Evolutionary conservation across 2,888 invertebrate genomes (phyloP).

Genomic region (Stegana nigrithorax): DNA sequence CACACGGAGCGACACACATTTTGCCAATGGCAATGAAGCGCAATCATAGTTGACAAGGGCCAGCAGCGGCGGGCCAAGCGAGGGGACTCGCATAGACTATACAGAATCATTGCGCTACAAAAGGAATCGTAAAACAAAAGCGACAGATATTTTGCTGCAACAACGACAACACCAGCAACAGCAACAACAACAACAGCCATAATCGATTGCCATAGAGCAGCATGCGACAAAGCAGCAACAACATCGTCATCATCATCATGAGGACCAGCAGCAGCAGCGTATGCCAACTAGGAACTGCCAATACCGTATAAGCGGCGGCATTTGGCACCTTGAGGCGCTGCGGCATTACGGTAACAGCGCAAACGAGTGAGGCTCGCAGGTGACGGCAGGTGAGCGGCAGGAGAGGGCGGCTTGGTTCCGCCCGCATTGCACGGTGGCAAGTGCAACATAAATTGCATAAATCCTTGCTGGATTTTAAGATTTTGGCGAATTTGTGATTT

Average conservation of each 20-base stretch:
- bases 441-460: slow-evolving; percentile 58
- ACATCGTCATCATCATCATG: too few relatives aligned
- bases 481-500: slow-evolving; percentile 58
- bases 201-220: slow-evolving; percentile 4
- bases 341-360: not conserved
- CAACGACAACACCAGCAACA: not conserved
- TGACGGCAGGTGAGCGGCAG: not conserved
- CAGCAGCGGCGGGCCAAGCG: not conserved
- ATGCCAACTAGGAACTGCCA: not conserved
- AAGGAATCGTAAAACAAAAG: not conserved
- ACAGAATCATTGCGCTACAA: not conserved
- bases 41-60: not conserved
- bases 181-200: not conserved
- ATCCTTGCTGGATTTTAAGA: slow-evolving; percentile 58
- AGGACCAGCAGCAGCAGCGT: not conserved
- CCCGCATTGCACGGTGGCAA: slow-evolving; percentile 44
- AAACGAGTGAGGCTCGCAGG: not conserved
- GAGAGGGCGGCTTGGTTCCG: not conserved
- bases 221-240: slow-evolving; percentile 3
- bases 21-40: not conserved
- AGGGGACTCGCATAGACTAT: too few relatives aligned
- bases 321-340: slow-evolving; percentile 13
- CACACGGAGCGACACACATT: not conserved
- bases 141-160: too few relatives aligned
- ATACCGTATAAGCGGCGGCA: not conserved